A percentile compares a stretch with the other conserved stretches of the same genome.
phyloP scores from a whole-genome alignment of 2,113 vertebrate genomes.

The Antennarius striatus region DNA sequence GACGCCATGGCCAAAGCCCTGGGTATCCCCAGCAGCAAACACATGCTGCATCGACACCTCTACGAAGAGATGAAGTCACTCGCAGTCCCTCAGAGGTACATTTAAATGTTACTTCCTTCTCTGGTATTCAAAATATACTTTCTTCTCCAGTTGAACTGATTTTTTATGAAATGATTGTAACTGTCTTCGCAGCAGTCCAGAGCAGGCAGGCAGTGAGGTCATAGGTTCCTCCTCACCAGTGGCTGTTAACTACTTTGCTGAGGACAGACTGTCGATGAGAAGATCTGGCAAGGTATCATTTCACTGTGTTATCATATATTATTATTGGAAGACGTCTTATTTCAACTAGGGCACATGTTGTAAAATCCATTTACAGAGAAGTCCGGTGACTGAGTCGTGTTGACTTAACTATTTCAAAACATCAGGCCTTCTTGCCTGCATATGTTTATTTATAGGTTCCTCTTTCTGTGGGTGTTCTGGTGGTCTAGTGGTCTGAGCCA shows the following conservation, averaged over 20 bases:
- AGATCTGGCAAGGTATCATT: conserved; percentile 78
- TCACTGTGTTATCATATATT: background rate
- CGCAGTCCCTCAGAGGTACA: conserved; percentile 73
- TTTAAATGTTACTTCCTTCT: background rate
- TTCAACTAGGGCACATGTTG: background rate
- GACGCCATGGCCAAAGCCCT: conserved; percentile 78
- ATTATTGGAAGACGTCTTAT: background rate
- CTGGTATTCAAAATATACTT: background rate
- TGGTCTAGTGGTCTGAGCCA: background rate
- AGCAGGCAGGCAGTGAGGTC: conserved; percentile 66
- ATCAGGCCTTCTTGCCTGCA: background rate
- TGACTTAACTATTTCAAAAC: background rate
- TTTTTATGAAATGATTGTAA: background rate
- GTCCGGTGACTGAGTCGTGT: background rate
- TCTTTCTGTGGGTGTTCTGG: too few species aligned
- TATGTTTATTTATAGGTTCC: background rate
- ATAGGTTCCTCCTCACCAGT: conserved; percentile 70
- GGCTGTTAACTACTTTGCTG: conserved; percentile 65
- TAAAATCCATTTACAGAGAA: background rate
- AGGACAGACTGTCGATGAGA: conserved; percentile 76
- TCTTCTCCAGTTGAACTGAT: background rate
- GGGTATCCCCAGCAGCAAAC: conserved; percentile 83
- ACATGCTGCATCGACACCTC: conserved; percentile 85
- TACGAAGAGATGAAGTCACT: conserved; percentile 83
- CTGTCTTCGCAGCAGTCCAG: conserved; percentile 56